Conservation (phyloP, 2,797 vertebrate genomes). For the Trachurus trachurus region DNA sequence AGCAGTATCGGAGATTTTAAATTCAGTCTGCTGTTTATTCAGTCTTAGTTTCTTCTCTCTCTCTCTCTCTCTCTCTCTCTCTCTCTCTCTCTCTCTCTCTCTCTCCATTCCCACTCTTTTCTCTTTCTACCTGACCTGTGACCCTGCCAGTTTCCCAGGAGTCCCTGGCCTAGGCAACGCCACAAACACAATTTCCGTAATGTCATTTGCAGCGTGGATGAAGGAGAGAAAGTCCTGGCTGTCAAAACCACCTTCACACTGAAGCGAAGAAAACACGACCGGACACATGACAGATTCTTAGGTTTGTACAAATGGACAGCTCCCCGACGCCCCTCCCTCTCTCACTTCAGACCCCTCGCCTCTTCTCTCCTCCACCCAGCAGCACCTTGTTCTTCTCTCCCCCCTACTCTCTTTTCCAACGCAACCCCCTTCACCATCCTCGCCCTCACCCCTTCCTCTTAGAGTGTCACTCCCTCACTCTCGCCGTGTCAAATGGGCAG, state of each 20-base stretch:
- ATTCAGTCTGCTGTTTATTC: constrained; percentile 25
- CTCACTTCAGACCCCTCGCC: constrained; percentile 46
- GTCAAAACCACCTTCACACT: constrained; percentile 89
- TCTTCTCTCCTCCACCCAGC: constrained; percentile 19
- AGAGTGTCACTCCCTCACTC: constrained; percentile 63
- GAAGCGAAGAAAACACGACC: constrained; percentile 88
- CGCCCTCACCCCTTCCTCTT: constrained; percentile 55
- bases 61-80: constrained; percentile 1
- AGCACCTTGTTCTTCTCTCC: constrained; percentile 34
- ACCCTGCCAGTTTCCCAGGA: constrained; percentile 88
- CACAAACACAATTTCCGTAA: constrained; percentile 98
- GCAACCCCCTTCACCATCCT: constrained; percentile 50
- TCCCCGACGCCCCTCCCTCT: constrained; percentile 61
- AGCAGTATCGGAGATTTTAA: background rate
- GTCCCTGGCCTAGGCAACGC: constrained; percentile 86
- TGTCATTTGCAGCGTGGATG: constrained; percentile 95
- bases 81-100: background rate
- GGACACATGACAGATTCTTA: constrained; percentile 98
- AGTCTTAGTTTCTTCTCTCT: constrained; percentile 26
- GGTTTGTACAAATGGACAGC: constrained; percentile 97
- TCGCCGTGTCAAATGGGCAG: constrained; percentile 90
- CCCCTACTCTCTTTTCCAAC: constrained; percentile 21
- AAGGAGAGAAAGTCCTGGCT: constrained; percentile 90
- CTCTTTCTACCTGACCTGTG: constrained; percentile 59
- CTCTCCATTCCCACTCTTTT: constrained; percentile 12